These are phyloP conservation scores for Drymodes brunneopygia DNA, from an alignment of 2,113 vertebrate genomes.

Conservation along the genomic window DNA sequence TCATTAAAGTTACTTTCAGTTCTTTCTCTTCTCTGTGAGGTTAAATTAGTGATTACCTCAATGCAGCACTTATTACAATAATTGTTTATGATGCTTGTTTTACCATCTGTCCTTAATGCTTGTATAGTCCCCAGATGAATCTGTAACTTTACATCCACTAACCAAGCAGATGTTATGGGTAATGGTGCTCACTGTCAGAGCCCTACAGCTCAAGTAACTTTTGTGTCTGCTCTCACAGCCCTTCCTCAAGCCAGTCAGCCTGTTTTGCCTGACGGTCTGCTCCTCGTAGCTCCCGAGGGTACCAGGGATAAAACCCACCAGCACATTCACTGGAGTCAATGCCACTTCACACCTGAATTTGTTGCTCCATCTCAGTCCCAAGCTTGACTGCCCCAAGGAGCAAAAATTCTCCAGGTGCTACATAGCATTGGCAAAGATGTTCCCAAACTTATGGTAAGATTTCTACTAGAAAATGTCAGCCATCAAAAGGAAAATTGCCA, in stretches of 20 bases:
- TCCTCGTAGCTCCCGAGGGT: rapidly evolving
- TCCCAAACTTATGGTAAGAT: not conserved
- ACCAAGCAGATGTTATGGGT: constrained; percentile 52
- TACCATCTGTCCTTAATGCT: constrained; percentile 69
- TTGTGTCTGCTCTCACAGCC: not conserved
- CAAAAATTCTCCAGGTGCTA: not conserved
- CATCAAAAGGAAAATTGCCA: not conserved
- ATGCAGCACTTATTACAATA: constrained; percentile 60
- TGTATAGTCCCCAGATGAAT: constrained; percentile 53
- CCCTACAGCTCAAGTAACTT: not conserved
- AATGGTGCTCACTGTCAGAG: not conserved
- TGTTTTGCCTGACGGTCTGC: not conserved
- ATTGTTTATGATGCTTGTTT: constrained; percentile 67
- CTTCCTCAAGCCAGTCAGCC: not conserved
- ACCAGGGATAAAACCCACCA: not conserved
- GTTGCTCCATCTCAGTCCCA: not conserved
- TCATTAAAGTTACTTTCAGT: constrained; percentile 52
- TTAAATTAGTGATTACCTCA: constrained; percentile 60
- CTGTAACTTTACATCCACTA: constrained; percentile 53
- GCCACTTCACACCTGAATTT: not conserved
- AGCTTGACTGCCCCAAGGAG: not conserved
- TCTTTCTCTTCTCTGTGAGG: constrained; percentile 53
- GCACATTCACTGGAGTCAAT: not conserved
- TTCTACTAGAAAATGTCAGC: not conserved
- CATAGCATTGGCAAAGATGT: not conserved